A percentile compares a stretch with the other conserved stretches of the same genome.
These are phyloP conservation scores for Troides helena DNA, from an alignment of 2,888 invertebrate genomes.

Conservation along the genomic window DNA sequence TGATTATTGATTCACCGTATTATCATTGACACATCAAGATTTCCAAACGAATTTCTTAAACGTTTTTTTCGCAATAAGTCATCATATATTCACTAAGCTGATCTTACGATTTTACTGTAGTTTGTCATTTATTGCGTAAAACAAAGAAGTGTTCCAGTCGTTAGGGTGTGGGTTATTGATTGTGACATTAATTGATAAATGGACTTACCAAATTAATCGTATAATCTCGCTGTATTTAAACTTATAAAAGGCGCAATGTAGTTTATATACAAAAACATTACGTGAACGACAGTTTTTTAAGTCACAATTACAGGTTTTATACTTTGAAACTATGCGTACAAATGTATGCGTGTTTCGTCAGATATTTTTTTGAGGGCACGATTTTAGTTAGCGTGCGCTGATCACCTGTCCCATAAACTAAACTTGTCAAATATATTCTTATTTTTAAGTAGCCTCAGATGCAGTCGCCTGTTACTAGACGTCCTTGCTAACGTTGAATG, in stretches of 20 bases:
- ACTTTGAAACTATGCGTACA: neutral
- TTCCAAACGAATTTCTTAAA: conserved; percentile 32
- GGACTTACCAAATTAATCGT: neutral
- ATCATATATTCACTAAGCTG: conserved; percentile 42
- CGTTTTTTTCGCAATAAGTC: conserved; percentile 41
- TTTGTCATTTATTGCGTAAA: conserved; percentile 47
- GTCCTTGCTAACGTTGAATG: conserved; percentile 58
- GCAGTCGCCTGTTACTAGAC: conserved; percentile 44
- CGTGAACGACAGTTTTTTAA: neutral
- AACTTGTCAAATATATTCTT: conserved; percentile 36
- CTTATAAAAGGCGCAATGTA: too few species aligned
- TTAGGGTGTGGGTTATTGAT: conserved; percentile 46
- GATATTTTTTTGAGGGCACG: neutral
- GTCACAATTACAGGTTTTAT: neutral
- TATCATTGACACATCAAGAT: conserved; percentile 17
- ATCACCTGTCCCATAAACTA: conserved; percentile 14
- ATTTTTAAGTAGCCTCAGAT: conserved; percentile 39
- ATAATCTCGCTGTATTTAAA: neutral
- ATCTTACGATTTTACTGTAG: conserved; percentile 43
- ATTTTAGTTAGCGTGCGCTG: conserved; percentile 9
- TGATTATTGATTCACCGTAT: conserved; percentile 6
- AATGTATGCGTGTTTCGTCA: too few species aligned
- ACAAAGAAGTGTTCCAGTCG: conserved; percentile 38
- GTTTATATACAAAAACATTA: neutral
- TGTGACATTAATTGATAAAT: conserved; percentile 43